phyloP scores from a whole-genome alignment of 2,113 vertebrate species.

The Crotalus tigris region DNA sequence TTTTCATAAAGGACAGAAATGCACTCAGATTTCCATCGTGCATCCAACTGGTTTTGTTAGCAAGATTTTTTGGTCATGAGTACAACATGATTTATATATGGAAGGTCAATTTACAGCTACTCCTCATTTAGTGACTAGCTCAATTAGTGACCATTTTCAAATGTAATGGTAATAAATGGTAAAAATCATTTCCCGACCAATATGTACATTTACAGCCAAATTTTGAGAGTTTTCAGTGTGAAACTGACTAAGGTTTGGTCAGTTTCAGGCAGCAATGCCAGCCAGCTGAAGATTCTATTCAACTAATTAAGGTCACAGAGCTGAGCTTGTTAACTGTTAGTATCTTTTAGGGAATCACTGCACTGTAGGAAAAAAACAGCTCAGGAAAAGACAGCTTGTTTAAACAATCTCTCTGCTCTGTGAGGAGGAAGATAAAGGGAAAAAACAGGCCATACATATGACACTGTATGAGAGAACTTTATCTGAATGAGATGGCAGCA shows the following conservation, averaged over 20 bases:
- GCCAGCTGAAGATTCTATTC: neutral
- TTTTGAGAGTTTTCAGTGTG: neutral
- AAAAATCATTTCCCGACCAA: neutral
- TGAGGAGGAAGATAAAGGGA: neutral
- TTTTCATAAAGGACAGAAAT: neutral
- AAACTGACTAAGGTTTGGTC: neutral
- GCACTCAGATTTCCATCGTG: neutral
- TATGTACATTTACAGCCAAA: neutral
- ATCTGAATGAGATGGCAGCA: neutral
- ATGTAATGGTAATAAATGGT: neutral
- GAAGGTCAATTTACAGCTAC: neutral
- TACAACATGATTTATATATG: no score
- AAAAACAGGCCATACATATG: neutral
- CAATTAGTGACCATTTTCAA: neutral
- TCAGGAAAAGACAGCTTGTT: neutral
- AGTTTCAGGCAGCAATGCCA: neutral
- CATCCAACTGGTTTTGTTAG: neutral
- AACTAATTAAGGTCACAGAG: neutral
- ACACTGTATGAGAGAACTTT: neutral
- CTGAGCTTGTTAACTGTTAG: neutral
- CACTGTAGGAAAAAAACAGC: neutral
- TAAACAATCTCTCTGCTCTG: neutral
- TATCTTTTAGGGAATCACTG: neutral
- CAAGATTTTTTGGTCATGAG: neutral
- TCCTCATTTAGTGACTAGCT: neutral